These are phyloP conservation scores for Phymorhynchus buccinoides DNA, from an alignment of 1,140 invertebrate species.

Conservation along the genomic window DNA sequence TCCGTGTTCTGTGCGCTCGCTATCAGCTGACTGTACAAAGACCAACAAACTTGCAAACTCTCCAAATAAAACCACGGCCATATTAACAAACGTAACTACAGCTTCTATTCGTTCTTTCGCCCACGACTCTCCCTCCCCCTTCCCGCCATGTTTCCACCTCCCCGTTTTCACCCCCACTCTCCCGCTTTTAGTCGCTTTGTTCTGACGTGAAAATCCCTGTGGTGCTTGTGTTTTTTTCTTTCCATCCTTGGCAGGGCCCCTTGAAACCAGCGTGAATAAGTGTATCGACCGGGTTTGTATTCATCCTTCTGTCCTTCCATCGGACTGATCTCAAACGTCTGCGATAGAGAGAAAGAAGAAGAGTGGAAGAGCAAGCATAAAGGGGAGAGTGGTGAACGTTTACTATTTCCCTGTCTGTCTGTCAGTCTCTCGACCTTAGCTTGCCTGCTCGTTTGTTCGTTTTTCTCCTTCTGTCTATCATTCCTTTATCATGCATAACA, in stretches of 20 bases:
- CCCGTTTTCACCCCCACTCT: constrained; percentile 4
- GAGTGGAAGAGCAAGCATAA: too few species aligned
- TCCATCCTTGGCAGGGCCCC: constrained; percentile 37
- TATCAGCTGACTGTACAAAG: neutral
- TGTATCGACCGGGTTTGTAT: constrained; percentile 39
- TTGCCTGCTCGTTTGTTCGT: neutral
- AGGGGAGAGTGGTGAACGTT: constrained; percentile 1
- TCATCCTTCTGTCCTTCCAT: constrained; percentile 37
- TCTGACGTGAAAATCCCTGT: constrained; percentile 36
- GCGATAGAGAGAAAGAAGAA: neutral
- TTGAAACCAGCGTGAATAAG: constrained; percentile 38
- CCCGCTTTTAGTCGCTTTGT: constrained; percentile 27
- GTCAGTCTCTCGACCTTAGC: neutral
- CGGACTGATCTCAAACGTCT: constrained; percentile 23
- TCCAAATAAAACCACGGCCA: constrained; percentile 20
- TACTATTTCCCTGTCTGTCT: neutral
- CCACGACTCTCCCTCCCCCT: constrained; percentile 9
- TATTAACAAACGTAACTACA: constrained; percentile 35
- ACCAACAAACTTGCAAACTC: neutral
- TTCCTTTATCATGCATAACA: neutral
- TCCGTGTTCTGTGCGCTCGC: neutral
- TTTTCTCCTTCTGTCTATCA: constrained; percentile 34
- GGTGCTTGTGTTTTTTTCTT: constrained; percentile 23
- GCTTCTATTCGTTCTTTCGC: constrained; percentile 7
- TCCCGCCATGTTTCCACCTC: constrained; percentile 5